Evolutionary conservation across 2,797 vertebrate species (phyloP), one percentile per base, ranked within the genome.

Genomic region (Sitta carolinensis): DNA sequence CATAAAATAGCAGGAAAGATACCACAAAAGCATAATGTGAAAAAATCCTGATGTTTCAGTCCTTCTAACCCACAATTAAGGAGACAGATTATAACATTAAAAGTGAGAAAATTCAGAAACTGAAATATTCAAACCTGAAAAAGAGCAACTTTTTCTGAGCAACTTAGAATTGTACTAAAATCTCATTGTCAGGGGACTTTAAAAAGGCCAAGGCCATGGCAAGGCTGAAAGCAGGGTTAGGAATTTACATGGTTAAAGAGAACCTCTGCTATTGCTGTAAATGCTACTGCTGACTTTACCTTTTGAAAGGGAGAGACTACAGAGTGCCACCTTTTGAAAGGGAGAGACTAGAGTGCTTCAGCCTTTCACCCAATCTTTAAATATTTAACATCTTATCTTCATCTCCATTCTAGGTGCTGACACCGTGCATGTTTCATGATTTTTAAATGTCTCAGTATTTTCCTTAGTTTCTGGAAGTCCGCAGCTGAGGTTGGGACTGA

Each of bases 401-500:
- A 42, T 21, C 11, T 61, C 17, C 17, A 5, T 62, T 75, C n/a
- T 13, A 36, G 32, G 10, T 48, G 36, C 25, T 89, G 29, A 48
- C 3, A 61, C 10, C 54, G 20, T 11, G 12, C 11, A 16, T 1
- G 3, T 16, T 84, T 30, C 2, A 4, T 7, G 3, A 26, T 30
- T 34, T 21, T 64, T 61, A 43, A 57, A n/a, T 18, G 16, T 5
- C 74, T 84, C 29, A 51, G 10, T 14, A 27, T 54, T 58, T 85
- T 88, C 66, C 54, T 77, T 17, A 21, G 36, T 30, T 85, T 80
- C 61, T 64, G 34, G 5, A 82, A 12, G 13, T 10, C 34, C 17
- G 19, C 17, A 43, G 43, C 5, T 36, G 7, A 93, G 22, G n/a
- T 14, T 70, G 61, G 42, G 38, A 43, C 86, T 58, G 34, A 64